Conservation (phyloP, 2,113 vertebrate genomes). For the Blennius ocellaris region DNA sequence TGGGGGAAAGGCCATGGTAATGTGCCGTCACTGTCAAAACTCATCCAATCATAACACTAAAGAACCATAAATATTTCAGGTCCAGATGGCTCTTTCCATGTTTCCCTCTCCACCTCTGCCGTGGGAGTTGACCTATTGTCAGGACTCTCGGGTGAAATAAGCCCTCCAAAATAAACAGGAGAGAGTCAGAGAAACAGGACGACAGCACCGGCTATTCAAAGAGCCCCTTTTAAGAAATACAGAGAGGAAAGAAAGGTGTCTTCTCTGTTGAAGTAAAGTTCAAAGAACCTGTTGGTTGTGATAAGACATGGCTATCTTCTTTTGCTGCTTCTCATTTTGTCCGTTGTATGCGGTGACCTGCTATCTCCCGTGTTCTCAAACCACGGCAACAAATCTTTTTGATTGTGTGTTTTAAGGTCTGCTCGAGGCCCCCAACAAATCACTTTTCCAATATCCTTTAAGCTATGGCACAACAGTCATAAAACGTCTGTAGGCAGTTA, state of each 20-base stretch:
- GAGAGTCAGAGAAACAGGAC: slow-evolving; percentile 19
- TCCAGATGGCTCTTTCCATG: slow-evolving; percentile 33
- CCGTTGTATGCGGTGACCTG: slow-evolving; percentile 27
- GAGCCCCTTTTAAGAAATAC: slow-evolving; percentile 43
- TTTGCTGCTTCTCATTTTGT: slow-evolving; percentile 39
- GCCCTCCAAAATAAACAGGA: slow-evolving; percentile 53
- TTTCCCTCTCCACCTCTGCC: slow-evolving; percentile 38
- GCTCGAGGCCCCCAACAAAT: slow-evolving; percentile 59
- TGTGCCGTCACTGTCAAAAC: slow-evolving; percentile 61
- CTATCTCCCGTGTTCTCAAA: slow-evolving; percentile 30
- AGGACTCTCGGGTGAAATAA: slow-evolving; percentile 48
- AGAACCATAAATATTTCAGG: slow-evolving; percentile 72
- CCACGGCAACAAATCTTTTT: slow-evolving; percentile 54
- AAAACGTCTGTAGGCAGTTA: slow-evolving; percentile 71
- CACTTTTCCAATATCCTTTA: slow-evolving; percentile 74
- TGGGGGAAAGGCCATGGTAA: slow-evolving; percentile 52
- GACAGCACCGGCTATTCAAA: slow-evolving; percentile 35
- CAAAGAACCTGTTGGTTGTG: slow-evolving; percentile 15
- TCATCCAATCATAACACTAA: slow-evolving; percentile 61
- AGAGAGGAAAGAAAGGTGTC: slow-evolving; percentile 36
- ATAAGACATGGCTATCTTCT: slow-evolving; percentile 11
- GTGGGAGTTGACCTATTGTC: slow-evolving; percentile 54
- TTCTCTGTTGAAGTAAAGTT: neutral
- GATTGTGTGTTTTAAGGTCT: slow-evolving; percentile 63
- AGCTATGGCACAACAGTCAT: slow-evolving; percentile 63